Percentiles rank a stretch among this genome's conserved stretches.
phyloP scores from a whole-genome alignment of 1,140 invertebrate genomes.

The Brachionus asplanchnoidis region DNA sequence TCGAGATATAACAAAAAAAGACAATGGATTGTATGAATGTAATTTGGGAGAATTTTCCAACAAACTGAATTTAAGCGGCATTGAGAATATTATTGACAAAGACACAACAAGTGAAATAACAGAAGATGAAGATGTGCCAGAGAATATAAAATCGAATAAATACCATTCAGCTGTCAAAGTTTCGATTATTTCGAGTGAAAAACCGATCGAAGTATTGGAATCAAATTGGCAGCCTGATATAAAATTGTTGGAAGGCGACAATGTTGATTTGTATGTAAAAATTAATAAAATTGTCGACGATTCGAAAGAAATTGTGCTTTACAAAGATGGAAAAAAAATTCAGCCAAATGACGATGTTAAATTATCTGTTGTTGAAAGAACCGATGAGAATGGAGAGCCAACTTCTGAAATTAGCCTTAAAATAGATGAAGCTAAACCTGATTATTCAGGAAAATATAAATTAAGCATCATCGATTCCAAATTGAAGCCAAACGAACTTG shows the following conservation, averaged over 20 bases:
- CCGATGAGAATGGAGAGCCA: neutral
- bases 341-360: neutral
- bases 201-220: neutral
- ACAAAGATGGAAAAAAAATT: neutral
- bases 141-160: no score
- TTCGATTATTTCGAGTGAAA: neutral
- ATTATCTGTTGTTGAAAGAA: neutral
- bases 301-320: neutral
- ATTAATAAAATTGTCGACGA: neutral
- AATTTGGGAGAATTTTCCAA: constrained; percentile 23
- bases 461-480: neutral
- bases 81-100: constrained; percentile 5
- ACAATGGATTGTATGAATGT: constrained; percentile 21
- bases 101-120: neutral
- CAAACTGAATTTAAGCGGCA: constrained; percentile 17
- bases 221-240: neutral
- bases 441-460: constrained; percentile 10
- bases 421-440: neutral
- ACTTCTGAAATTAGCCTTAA: neutral
- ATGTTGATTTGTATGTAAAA: neutral
- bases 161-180: neutral
- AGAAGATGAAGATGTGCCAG: neutral
- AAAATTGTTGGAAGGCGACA: neutral
- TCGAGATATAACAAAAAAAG: neutral
- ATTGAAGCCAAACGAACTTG: neutral